Percentiles rank a stretch among this genome's conserved stretches.
These are phyloP conservation scores for Ophion ventricosus DNA, from an alignment of 2,888 invertebrate genomes.

Conservation along the genomic window DNA sequence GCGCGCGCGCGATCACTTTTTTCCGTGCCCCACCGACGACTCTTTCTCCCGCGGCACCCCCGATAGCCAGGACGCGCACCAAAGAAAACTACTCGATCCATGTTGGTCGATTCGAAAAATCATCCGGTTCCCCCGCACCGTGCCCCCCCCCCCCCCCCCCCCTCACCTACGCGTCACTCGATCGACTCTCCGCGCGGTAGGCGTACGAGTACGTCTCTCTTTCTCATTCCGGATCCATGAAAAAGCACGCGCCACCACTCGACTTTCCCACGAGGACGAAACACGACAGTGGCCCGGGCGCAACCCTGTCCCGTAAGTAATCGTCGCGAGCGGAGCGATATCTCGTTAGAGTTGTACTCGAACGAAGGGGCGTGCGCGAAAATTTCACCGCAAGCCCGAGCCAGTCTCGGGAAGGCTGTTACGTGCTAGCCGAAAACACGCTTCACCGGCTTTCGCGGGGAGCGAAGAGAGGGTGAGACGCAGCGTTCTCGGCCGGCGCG, in stretches of 20 bases:
- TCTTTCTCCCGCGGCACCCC: conserved; percentile 27
- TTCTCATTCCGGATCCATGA: conserved; percentile 10
- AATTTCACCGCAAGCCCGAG: no score
- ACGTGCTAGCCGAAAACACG: not conserved
- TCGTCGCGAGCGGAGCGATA: no score
- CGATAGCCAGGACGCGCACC: conserved; percentile 41
- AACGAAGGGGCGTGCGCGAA: conserved; percentile 64
- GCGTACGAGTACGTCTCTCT: conserved; percentile 32
- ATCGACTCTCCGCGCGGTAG: conserved; percentile 69
- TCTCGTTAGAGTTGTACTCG: conserved; percentile 40
- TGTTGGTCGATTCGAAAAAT: conserved; percentile 79
- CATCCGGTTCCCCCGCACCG: conserved; percentile 78
- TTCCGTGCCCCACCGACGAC: conserved; percentile 22
- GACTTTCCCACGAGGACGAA: conserved; percentile 76
- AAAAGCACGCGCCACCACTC: conserved; percentile 76
- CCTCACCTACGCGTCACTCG: conserved; percentile 66
- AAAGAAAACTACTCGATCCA: conserved; percentile 75
- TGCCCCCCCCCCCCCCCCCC: conserved; percentile 18
- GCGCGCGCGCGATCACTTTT: no score
- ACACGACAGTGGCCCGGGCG: conserved; percentile 6
- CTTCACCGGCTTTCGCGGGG: no score
- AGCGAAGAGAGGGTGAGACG: conserved; percentile 40
- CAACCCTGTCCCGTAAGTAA: conserved; percentile 13
- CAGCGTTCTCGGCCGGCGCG: not conserved
- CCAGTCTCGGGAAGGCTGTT: not conserved